Evolutionary conservation across 1,140 invertebrate species (phyloP).

Genomic region (Meloidogyne floridensis): DNA sequence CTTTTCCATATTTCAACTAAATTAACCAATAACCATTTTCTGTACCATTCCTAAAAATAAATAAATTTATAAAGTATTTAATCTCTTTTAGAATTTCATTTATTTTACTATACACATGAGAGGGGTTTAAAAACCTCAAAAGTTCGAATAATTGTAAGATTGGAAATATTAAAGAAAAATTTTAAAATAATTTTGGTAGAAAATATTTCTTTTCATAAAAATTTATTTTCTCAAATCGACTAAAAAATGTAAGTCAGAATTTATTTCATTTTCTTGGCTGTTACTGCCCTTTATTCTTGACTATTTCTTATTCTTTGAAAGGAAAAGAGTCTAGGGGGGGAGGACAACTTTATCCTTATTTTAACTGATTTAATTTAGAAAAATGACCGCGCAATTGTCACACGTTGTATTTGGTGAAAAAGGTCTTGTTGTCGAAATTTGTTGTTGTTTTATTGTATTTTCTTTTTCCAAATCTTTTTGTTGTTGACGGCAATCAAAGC

Average conservation of each 20-base stretch:
- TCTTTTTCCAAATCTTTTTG: background rate
- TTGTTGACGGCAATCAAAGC: constrained; percentile 59
- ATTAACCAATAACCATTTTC: constrained; percentile 64
- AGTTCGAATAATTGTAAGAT: no score
- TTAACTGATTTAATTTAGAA: background rate
- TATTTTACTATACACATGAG: no score
- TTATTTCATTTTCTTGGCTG: no score
- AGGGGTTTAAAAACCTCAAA: no score
- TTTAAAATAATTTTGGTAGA: background rate
- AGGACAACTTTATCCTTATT: background rate
- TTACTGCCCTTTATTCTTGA: no score
- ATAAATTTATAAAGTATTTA: background rate
- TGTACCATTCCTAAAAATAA: constrained; percentile 60
- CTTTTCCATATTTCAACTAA: constrained; percentile 57
- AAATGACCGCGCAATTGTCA: constrained; percentile 56
- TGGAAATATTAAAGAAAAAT: no score
- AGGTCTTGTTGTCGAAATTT: constrained; percentile 56
- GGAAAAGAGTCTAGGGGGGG: no score
- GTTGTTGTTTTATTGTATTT: constrained; percentile 49
- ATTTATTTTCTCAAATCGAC: background rate
- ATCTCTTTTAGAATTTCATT: no score
- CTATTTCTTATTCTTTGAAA: background rate
- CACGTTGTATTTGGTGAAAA: constrained; percentile 66
- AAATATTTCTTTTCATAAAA: background rate
- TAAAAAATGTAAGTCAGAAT: no score